Base-by-base conservation (phyloP, 1,140 invertebrate genomes). In the Magallana gigas region DNA sequence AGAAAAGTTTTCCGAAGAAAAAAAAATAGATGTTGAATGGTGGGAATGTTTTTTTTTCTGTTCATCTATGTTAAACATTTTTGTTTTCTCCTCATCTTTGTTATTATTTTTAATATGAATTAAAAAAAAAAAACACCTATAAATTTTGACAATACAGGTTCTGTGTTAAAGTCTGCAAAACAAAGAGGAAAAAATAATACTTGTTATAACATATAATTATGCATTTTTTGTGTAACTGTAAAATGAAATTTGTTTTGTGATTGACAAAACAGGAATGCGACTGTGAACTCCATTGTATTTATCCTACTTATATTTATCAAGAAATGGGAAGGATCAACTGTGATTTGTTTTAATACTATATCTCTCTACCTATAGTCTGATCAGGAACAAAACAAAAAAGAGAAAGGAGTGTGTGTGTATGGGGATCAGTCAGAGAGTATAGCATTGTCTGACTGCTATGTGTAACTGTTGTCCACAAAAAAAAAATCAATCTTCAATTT, bases 381-480 rank as follows among this genome's bases (percentile, higher is more conserved):
- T 29, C 68, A 76, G 68, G 68, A 76, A 76, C 68, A 76, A 71
- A 76, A 76, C 14, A 76, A 29, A 68, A 29, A 76, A 11, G 8
- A 71, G 68, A 48, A 48, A 48, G 36, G 36, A 48, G 36, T 29
- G 68, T 76, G 68, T 11, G 11, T 36, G 68, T 76, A 29, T 76
- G 68, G 68, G 36, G 23, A 29, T 76, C 36, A 29, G 68, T 23
- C 23, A 23, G 18, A 29, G 23, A 23, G 68, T 76, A 29, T 76
- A 29, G 12, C 18, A 76, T 48, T 29, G 68, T 23, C 68, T 23
- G 68, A 76, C 68, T 76, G 68, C 68, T 76, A 29, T 76, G 68
- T 76, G 23, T 76, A 76, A 76, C 68, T 76, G 68, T 76, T 76
- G 68, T 76, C 68, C 11, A 76, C 68, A 76, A 76, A 76, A 76